Evolutionary conservation across 1,140 invertebrate species (phyloP), one percentile per base, ranked within the genome.

Genomic region (Zaprionus taronus): DNA sequence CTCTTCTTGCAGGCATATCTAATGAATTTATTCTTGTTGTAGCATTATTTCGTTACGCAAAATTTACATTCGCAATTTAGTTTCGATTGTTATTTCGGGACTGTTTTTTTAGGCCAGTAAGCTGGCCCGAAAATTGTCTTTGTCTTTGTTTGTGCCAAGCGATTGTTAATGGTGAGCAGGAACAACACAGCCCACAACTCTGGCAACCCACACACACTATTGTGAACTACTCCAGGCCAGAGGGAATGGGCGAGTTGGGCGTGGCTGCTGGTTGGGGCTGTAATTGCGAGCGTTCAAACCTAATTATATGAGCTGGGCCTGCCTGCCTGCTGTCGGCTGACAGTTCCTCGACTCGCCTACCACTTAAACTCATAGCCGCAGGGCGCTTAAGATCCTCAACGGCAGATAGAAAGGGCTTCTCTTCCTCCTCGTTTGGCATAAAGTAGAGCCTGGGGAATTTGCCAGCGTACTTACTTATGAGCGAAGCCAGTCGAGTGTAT

Each of bases 381-480:
- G 51, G 51, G 57, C 36, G 66, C 26, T 74, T 77, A 34, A 77
- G 75, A 77, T 77, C 22, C 28, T 64, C n/a, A 11, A 5, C 41
- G 9, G 14, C 44, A 53, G 75, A 77, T 77, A 73, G 69, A 7
- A 4, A 17, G 12, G 53, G 24, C 24, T 24, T 20, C 41, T 24
- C 36, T 55, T n/a, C 56, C 55, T 24, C 47, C 69, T 57, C 67
- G 41, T 68, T 80, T 63, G 53, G 41, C 41, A 55, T 63, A 44
- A 87, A 83, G 67, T 87, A 58, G 63, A 73, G 77, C 55, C 79
- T 60, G 66, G 83, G 74, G 83, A 80, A 68, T 80, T 71, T 28
- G 49, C 51, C 65, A 51, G 47, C 20, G 20, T 36, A 61, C 58
- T 62, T 49, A 61, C 60, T 63, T 66, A 71, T 66, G 65, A 71